Evolutionary conservation across 2,113 vertebrate genomes (phyloP).

Genomic region (Erinaceus europaeus): DNA sequence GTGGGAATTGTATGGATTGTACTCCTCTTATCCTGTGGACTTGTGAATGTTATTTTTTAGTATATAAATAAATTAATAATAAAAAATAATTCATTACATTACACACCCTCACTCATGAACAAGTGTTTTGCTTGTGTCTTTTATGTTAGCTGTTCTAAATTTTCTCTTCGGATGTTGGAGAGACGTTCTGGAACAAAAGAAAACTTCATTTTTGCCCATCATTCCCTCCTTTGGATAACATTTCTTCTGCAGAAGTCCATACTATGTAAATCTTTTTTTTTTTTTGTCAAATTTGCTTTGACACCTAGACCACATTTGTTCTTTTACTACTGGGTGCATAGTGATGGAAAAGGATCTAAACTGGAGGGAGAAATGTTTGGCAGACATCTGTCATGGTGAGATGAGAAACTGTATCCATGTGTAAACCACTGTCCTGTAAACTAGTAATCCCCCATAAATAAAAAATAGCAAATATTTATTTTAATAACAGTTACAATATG

Average conservation of each 20-base stretch:
- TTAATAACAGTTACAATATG: neutral
- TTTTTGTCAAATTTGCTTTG: neutral
- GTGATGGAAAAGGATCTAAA: too few relatives aligned
- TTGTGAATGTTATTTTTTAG: too few relatives aligned
- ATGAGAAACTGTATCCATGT: too few relatives aligned
- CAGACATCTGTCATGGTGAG: too few relatives aligned
- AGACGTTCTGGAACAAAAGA: neutral
- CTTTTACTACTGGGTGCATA: neutral
- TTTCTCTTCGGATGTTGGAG: neutral
- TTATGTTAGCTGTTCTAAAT: neutral
- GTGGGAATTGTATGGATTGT: too few relatives aligned
- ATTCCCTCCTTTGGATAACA: neutral
- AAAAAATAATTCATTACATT: too few relatives aligned
- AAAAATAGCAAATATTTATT: too few relatives aligned
- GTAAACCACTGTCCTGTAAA: too few relatives aligned
- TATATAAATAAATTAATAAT: too few relatives aligned
- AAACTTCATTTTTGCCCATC: neutral
- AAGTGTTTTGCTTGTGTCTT: neutral
- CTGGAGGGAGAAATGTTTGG: too few relatives aligned
- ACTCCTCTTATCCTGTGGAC: too few relatives aligned
- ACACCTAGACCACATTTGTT: neutral
- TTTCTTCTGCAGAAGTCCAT: neutral
- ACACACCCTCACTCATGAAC: neutral
- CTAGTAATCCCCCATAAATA: too few relatives aligned
- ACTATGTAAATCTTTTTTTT: neutral